phyloP scores from a whole-genome alignment of 1,140 invertebrate genomes.

The Intoshia linei region DNA sequence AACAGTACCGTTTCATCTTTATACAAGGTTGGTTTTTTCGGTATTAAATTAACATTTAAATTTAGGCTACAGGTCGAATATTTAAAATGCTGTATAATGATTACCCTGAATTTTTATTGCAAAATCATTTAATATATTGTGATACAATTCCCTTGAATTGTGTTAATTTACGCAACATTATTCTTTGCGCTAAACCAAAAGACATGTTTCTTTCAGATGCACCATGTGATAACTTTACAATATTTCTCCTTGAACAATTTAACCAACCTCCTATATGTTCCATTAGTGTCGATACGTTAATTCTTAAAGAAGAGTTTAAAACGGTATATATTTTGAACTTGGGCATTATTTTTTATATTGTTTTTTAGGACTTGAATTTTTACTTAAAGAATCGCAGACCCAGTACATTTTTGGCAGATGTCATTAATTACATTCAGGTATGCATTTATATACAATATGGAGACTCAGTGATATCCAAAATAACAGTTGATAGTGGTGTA shows the following conservation, averaged over 20 bases:
- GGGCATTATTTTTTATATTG: no score
- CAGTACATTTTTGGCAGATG: constrained; percentile 41
- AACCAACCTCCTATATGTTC: constrained; percentile 1
- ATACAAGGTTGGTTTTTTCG: not conserved
- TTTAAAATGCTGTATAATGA: constrained; percentile 79
- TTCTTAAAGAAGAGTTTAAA: constrained; percentile 21
- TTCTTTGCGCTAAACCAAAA: constrained; percentile 74
- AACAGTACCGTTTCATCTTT: not conserved
- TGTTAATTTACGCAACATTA: constrained; percentile 88
- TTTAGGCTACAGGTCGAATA: constrained; percentile 68
- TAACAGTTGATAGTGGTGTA: not conserved
- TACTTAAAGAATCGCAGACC: constrained; percentile 70
- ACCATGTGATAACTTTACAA: constrained; percentile 48
- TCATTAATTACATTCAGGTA: constrained; percentile 42
- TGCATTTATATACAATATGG: constrained; percentile 1
- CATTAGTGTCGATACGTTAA: not conserved
- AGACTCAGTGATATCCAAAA: not conserved
- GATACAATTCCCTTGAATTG: constrained; percentile 94
- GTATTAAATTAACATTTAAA: constrained; percentile 6
- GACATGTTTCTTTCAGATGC: constrained; percentile 91
- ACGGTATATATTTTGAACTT: no score
- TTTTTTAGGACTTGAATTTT: constrained; percentile 45
- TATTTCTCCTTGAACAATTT: not conserved
- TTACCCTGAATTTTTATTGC: constrained; percentile 90
- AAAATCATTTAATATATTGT: constrained; percentile 95